Base-by-base conservation (phyloP, 2,797 vertebrate species). In the Lepidocolaptes lacrymiger region DNA sequence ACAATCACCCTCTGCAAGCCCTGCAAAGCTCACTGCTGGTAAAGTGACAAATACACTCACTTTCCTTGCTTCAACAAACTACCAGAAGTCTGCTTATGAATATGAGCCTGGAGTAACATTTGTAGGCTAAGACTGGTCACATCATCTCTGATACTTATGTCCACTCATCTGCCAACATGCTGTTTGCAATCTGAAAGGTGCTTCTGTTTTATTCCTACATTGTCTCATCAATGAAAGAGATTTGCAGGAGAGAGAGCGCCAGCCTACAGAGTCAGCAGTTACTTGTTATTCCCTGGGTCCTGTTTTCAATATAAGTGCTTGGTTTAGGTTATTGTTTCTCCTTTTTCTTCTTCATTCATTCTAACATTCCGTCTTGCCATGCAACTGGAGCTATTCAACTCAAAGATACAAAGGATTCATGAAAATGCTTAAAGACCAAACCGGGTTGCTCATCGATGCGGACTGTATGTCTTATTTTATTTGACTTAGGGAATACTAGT, bases 301-400 rank as follows among this genome's bases (percentile, higher is more conserved):
- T 95, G 95, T 94, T 96, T 95, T 76, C 85, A 97, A 93, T 96
- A 93, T 90, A 86, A 91, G 59, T 21, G 18, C n/a, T 96, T 77
- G 94, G 94, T 95, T 95, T 95, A 95, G 71, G 93, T 96, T 90
- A 96, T 96, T 94, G 93, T 96, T 96, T 72, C 86, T 95, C 56
- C 59, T 92, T 90, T 78, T 87, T 55, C 71, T 24, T 81, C 88
- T 71, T 95, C 83, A 95, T 96, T 94, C 91, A 96, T 96, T 96
- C 77, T 76, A 84, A 46, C 91, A 96, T 96, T 97, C 95, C 52
- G 68, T 97, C 83, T 77, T 95, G 68, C 93, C 81, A 94, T 87
- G 95, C 71, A 91, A 85, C 61, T 82, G 72, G 43, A 95, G 86
- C 64, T 91, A 95, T 96, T 96, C 52, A 90, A 76, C 83, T 95